Base-by-base conservation (phyloP, 2,888 invertebrate species). In the Ophion costatus region DNA sequence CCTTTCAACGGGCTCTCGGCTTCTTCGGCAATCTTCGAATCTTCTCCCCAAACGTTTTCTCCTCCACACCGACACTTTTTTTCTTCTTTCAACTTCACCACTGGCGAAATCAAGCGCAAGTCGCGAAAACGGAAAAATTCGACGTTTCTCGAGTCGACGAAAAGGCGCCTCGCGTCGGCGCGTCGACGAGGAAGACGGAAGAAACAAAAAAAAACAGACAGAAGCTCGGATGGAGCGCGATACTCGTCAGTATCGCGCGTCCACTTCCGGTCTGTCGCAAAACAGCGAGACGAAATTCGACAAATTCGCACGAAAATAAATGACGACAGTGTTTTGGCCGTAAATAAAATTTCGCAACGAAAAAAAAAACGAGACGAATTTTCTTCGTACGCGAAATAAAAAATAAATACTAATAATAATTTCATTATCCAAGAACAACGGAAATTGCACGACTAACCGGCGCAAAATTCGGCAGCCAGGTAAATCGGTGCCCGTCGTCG, bases 231-330 rank as follows among this genome's bases (percentile, higher is more conserved):
- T 5, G 29, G 29, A 51, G 51, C 59, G 9, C 14, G 74, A 85
- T 80, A 80, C 85, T 82, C 85, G 85, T 85, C 82, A 85, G 80
- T 70, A 77, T 77, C 80, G 73, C 76, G 56, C 14, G 11, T 76
- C 57, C 71, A 64, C 24, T 59, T 82, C 33, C 42, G 4, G 51
- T 79, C 79, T 64, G 63, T 74, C 59, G 73, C 33, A 24, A 79
- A 66, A 17, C 24, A 51, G 17, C 22, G 17, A 51, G 45, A n/a
- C 57, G 20, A 33, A 29, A 20, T 38, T n/a, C 56, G 5, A 33
- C 20, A 38, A 59, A 61, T 38, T 42, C 61, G 14, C 57, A 42
- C 14, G 14, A 42, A 61, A 38, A 69, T 51, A 22, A 51, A 51
- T 51, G 0, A 0, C 11, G 51, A 0, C 5, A 14, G 14, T 51